Evolutionary conservation across 2,888 invertebrate genomes (phyloP).

Genomic region (Tromatobia lineatoria): DNA sequence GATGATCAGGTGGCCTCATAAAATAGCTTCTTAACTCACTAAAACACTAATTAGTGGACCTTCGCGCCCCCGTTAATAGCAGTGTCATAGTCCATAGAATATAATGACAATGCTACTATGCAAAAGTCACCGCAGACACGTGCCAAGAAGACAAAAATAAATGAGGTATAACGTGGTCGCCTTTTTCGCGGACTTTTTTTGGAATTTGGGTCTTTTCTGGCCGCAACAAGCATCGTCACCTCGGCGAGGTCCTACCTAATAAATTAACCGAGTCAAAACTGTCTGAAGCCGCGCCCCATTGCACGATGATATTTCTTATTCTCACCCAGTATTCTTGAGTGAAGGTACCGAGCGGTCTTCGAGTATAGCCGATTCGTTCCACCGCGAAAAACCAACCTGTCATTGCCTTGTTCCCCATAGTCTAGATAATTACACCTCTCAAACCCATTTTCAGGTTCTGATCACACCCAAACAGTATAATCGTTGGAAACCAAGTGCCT

Average conservation of each 20-base stretch:
- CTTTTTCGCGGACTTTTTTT: constrained; percentile 58
- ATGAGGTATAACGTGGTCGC: constrained; percentile 8
- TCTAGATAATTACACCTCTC: constrained; percentile 3
- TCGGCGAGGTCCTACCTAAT: constrained; percentile 19
- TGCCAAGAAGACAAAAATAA: constrained; percentile 46
- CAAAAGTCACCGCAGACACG: constrained; percentile 28
- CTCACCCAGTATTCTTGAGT: background rate
- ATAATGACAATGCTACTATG: constrained; percentile 13
- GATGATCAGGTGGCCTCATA: constrained; percentile 38
- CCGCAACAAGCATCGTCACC: background rate
- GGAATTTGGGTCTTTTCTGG: constrained; percentile 63
- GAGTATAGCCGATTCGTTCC: background rate
- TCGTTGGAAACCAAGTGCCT: background rate
- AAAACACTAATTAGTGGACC: constrained; percentile 51
- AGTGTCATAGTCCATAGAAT: background rate
- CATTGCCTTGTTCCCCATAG: background rate
- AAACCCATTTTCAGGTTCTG: background rate
- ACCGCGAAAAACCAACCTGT: constrained; percentile 57
- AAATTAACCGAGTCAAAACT: constrained; percentile 54
- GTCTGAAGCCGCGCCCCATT: constrained; percentile 11
- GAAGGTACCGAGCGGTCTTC: background rate
- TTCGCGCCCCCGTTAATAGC: constrained; percentile 12
- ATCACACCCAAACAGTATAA: constrained; percentile 14
- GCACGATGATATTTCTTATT: background rate
- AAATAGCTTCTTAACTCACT: constrained; percentile 46